Evolutionary conservation across 2,113 vertebrate species (phyloP).

Genomic region (Synchiropus splendidus): DNA sequence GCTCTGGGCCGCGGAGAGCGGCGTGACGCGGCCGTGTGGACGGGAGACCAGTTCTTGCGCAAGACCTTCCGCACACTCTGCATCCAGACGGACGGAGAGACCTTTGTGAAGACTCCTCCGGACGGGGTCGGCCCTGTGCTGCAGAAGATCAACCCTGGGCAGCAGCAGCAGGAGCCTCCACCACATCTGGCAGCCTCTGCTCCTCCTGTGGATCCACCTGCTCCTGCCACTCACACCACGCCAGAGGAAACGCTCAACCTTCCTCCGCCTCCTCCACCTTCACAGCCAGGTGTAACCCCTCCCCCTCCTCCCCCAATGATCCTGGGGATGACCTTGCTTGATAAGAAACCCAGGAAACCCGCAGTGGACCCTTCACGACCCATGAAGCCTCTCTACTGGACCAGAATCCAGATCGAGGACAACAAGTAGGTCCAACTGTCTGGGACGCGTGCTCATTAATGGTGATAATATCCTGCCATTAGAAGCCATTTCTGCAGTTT

Average conservation of each 20-base stretch:
- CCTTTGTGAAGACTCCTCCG: constrained; percentile 73
- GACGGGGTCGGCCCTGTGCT: constrained; percentile 45
- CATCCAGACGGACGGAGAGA: constrained; percentile 86
- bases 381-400: constrained; percentile 97
- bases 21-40: constrained; percentile 75
- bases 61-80: constrained; percentile 77
- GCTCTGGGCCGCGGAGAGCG: constrained; percentile 51
- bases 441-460: neutral
- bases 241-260: constrained; percentile 7
- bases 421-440: constrained; percentile 69
- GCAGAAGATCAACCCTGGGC: constrained; percentile 71
- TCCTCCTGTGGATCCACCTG: constrained; percentile 17
- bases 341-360: constrained; percentile 74
- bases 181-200: too few relatives aligned
- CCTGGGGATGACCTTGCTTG: constrained; percentile 23
- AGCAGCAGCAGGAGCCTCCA: constrained; percentile 51
- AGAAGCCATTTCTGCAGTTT: too few relatives aligned
- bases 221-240: constrained; percentile 17
- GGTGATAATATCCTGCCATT: too few relatives aligned
- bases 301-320: constrained; percentile 39
- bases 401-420: constrained; percentile 82
- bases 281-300: constrained; percentile 15
- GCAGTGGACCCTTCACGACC: constrained; percentile 78
- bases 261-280: constrained; percentile 27
- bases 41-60: constrained; percentile 65